phyloP scores from a whole-genome alignment of 2,888 invertebrate genomes.

The Parapristionchus giblindavisi region DNA sequence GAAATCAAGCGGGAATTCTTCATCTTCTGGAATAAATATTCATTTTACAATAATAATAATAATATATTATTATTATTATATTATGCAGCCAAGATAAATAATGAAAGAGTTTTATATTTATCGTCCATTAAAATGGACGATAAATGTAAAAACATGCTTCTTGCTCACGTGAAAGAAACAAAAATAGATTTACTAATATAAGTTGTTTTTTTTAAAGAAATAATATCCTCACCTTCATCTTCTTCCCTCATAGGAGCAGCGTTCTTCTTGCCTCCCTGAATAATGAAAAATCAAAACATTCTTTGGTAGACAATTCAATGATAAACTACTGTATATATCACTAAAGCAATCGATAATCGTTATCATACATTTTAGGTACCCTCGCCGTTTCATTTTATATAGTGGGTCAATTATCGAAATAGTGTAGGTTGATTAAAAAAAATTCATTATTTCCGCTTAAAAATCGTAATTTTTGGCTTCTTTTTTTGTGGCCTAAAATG shows the following conservation, averaged over 20 bases:
- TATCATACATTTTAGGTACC: no score
- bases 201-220: not conserved
- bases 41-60: not conserved
- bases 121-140: not conserved
- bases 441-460: no score
- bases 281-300: no score
- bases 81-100: not conserved
- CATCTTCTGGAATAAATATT: not conserved
- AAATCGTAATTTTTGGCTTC: no score
- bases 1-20: not conserved
- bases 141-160: not conserved
- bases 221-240: not conserved
- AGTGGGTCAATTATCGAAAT: no score
- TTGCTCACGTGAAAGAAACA: not conserved
- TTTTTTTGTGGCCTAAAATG: no score
- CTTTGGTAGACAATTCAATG: no score
- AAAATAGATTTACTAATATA: not conserved
- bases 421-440: no score
- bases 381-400: no score
- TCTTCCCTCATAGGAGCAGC: constrained; percentile 16
- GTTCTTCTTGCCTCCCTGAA: not conserved
- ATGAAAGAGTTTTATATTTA: not conserved
- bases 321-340: no score
- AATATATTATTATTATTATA: no score
- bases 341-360: no score